Conservation (phyloP, 2,888 invertebrate species). For the Hylaea fasciaria region DNA sequence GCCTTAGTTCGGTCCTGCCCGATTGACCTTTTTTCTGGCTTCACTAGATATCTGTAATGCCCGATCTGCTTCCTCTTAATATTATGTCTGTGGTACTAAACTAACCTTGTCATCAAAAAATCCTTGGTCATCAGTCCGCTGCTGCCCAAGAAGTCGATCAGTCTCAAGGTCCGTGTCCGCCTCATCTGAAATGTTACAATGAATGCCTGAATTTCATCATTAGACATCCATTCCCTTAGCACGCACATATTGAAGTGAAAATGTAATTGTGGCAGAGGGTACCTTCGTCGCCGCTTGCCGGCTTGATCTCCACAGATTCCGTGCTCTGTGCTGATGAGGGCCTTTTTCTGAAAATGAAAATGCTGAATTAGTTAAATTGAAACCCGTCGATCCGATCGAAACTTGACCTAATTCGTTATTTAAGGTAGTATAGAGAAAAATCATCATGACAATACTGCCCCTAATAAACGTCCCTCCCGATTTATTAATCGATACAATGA, state of each 20-base stretch:
- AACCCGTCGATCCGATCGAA: too few species aligned
- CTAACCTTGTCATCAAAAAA: conserved; percentile 95
- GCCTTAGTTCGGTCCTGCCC: too few species aligned
- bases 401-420: too few species aligned
- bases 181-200: conserved; percentile 85
- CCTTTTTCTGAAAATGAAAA: conserved; percentile 78
- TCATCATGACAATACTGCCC: too few species aligned
- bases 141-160: conserved; percentile 97
- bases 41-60: too few species aligned
- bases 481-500: too few species aligned
- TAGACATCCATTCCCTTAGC: background rate
- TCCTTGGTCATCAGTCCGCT: conserved; percentile 96
- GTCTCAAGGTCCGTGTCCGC: conserved; percentile 99
- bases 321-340: conserved; percentile 85
- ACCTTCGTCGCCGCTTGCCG: conserved; percentile 88
- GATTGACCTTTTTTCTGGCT: too few species aligned
- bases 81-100: too few species aligned
- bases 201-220: conserved; percentile 17
- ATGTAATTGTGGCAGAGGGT: conserved; percentile 20
- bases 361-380: background rate
- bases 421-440: too few species aligned
- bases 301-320: conserved; percentile 86
- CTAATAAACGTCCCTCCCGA: too few species aligned
- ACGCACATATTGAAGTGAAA: background rate
- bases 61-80: too few species aligned